Conservation (phyloP, 2,888 invertebrate genomes). For the Sthenelais limicola region DNA sequence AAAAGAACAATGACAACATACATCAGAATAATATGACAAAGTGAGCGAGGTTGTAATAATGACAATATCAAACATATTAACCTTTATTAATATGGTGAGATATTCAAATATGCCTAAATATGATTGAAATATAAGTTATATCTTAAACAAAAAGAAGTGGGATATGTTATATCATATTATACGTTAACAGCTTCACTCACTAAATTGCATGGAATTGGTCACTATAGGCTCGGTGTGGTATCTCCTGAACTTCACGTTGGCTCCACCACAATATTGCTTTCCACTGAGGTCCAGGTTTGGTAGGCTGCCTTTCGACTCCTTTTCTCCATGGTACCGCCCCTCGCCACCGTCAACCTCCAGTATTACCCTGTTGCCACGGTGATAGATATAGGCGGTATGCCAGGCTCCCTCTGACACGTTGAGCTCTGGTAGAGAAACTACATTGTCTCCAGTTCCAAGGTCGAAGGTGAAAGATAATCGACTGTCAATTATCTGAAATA, state of each 20-base stretch:
- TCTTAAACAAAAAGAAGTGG: too few relatives aligned
- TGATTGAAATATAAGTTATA: too few relatives aligned
- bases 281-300: slow-evolving; percentile 29
- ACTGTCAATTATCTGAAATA: slow-evolving; percentile 19
- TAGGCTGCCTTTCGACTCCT: slow-evolving; percentile 32
- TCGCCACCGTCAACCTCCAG: slow-evolving; percentile 95
- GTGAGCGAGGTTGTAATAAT: too few relatives aligned
- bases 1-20: too few relatives aligned
- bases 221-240: slow-evolving; percentile 14
- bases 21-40: too few relatives aligned
- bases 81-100: too few relatives aligned
- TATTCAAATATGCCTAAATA: too few relatives aligned
- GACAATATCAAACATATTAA: too few relatives aligned
- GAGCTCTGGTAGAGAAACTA: slow-evolving; percentile 83
- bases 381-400: slow-evolving; percentile 92
- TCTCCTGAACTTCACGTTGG: slow-evolving; percentile 91
- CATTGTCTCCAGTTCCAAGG: slow-evolving; percentile 83
- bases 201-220: background rate
- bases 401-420: slow-evolving; percentile 81
- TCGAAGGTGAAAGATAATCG: slow-evolving; percentile 77
- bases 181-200: slow-evolving; percentile 24
- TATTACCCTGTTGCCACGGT: slow-evolving; percentile 91
- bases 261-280: slow-evolving; percentile 93
- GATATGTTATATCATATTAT: background rate
- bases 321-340: slow-evolving; percentile 75